Evolutionary conservation across 2,113 vertebrate species (phyloP).

Genomic region (Alligator sinensis): DNA sequence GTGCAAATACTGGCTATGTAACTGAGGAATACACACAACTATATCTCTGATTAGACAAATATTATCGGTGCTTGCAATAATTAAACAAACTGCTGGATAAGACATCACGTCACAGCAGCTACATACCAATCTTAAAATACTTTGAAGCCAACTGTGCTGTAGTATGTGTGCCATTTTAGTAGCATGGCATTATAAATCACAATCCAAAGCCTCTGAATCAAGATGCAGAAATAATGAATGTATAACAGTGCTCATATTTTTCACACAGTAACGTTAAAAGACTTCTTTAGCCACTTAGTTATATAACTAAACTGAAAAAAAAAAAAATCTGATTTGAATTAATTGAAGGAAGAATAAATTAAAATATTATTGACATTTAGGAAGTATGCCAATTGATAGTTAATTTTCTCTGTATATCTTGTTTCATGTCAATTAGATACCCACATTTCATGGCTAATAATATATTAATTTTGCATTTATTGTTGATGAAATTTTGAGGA

Average conservation of each 20-base stretch:
- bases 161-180: not conserved
- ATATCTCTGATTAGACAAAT: not conserved
- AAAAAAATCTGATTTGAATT: conserved; percentile 59
- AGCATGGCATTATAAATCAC: not conserved
- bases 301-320: conserved; percentile 34
- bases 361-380: conserved; percentile 50
- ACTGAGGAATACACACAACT: not conserved
- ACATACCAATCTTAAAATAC: not conserved
- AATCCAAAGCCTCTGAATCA: not conserved
- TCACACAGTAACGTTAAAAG: conserved; percentile 28
- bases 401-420: conserved; percentile 29
- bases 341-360: conserved; percentile 49
- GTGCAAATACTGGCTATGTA: not conserved
- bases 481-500: conserved; percentile 40
- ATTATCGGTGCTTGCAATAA: no score
- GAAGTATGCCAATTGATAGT: conserved; percentile 16
- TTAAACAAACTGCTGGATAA: no score
- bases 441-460: conserved; percentile 1
- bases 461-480: conserved; percentile 43
- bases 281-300: conserved; percentile 24
- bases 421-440: conserved; percentile 25
- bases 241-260: not conserved
- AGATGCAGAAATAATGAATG: not conserved
- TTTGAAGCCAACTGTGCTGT: not conserved
- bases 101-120: not conserved